Percentiles rank a stretch among this genome's conserved stretches.
Conservation (phyloP, 1,140 invertebrate species). For the Lucilia sericata region DNA sequence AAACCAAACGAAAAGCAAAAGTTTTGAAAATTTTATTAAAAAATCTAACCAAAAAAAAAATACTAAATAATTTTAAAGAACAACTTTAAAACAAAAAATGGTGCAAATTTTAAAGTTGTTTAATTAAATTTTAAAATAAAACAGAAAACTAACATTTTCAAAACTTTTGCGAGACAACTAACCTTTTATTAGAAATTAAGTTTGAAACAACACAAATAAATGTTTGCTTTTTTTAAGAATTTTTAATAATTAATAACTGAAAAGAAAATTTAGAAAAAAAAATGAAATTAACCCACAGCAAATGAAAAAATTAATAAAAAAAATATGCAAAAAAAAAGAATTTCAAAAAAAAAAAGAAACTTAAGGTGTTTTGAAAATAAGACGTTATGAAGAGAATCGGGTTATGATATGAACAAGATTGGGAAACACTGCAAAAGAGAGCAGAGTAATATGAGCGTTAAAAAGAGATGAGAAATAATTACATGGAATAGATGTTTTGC, state of each 20-base stretch:
- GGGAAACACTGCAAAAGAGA: conserved; percentile 7
- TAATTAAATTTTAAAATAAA: neutral
- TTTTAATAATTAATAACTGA: neutral
- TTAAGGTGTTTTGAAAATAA: neutral
- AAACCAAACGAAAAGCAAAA: conserved; percentile 26
- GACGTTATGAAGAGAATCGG: too few relatives aligned
- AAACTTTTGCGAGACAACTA: neutral
- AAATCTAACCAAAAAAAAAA: neutral
- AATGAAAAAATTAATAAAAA: neutral
- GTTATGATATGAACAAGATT: neutral
- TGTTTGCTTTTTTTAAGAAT: conserved; percentile 25
- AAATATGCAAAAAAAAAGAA: neutral
- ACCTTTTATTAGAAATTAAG: neutral
- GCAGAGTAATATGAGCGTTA: neutral
- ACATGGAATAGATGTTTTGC: neutral
- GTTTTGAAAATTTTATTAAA: neutral
- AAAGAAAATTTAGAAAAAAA: neutral
- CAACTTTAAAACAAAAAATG: neutral
- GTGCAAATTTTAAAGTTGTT: conserved; percentile 11
- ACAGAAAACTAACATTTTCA: neutral
- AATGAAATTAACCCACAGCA: neutral
- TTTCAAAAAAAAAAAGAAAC: neutral
- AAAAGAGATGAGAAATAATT: neutral
- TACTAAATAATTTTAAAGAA: neutral
- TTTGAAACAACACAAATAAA: neutral